phyloP scores from a whole-genome alignment of 2,113 vertebrate species.

The Platycercus adscitus region DNA sequence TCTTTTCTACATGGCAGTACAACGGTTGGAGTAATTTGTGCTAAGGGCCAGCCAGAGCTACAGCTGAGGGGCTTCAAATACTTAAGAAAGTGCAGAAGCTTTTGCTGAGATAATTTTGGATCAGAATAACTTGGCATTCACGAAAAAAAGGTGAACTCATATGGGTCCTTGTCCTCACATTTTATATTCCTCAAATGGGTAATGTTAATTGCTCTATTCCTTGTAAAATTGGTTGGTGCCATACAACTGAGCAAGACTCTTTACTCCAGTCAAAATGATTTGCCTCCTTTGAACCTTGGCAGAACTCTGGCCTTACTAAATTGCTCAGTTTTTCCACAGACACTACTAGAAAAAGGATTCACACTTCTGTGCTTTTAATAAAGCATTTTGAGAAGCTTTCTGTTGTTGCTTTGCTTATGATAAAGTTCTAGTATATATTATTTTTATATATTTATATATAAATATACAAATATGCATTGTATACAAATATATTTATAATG shows the following conservation, averaged over 20 bases:
- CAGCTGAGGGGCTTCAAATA: background rate
- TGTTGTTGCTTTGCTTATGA: background rate
- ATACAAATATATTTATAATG: background rate
- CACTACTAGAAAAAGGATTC: background rate
- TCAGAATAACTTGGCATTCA: background rate
- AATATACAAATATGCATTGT: background rate
- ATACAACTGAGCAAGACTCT: background rate
- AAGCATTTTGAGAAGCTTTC: background rate
- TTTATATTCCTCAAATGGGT: slow-evolving; percentile 3
- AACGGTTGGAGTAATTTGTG: slow-evolving; percentile 2
- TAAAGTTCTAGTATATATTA: background rate
- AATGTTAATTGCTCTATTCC: slow-evolving; percentile 30
- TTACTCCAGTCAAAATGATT: background rate
- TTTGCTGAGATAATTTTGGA: background rate
- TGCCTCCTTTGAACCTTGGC: slow-evolving; percentile 20
- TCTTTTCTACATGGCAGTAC: background rate
- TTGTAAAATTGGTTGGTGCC: slow-evolving; percentile 2
- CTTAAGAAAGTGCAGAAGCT: background rate
- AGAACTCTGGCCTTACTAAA: background rate
- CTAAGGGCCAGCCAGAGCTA: background rate
- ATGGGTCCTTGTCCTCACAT: background rate
- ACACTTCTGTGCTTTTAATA: background rate
- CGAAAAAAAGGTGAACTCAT: background rate
- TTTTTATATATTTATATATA: background rate
- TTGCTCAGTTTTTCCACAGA: background rate